A percentile compares a stretch with the other conserved stretches of the same genome.
These are phyloP conservation scores for Drosophila leontia DNA, from an alignment of 1,140 invertebrate genomes.

Conservation along the genomic window DNA sequence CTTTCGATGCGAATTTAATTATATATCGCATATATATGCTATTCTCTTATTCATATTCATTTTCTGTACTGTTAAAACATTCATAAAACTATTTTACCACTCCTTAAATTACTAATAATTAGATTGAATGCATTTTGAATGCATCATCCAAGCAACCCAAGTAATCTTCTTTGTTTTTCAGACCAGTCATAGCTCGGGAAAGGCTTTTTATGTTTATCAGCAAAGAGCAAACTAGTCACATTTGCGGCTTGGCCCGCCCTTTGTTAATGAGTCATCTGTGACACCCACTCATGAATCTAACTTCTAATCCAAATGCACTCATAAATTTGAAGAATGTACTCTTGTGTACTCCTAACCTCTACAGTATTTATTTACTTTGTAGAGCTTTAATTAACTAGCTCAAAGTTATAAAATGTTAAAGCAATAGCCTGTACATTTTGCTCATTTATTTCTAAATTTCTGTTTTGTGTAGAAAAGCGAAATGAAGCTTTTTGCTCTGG, in stretches of 20 bases:
- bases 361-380: background rate
- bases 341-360: background rate
- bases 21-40: background rate
- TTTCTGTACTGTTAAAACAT: background rate
- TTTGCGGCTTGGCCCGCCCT: background rate
- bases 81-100: background rate
- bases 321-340: background rate
- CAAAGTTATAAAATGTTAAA: background rate
- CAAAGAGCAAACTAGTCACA: constrained; percentile 20
- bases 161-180: constrained; percentile 18
- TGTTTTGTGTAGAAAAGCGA: background rate
- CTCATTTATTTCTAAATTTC: background rate
- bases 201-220: constrained; percentile 18
- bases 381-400: background rate
- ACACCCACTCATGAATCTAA: constrained; percentile 1
- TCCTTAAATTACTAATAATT: background rate
- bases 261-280: constrained; percentile 9
- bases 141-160: constrained; percentile 1
- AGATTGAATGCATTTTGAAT: background rate
- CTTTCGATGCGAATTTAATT: background rate
- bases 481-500: constrained; percentile 3
- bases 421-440: background rate
- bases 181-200: constrained; percentile 6
- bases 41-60: no score
- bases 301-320: background rate